Conservation (phyloP, 2,888 invertebrate genomes). For the Elgonia sp. region DNA sequence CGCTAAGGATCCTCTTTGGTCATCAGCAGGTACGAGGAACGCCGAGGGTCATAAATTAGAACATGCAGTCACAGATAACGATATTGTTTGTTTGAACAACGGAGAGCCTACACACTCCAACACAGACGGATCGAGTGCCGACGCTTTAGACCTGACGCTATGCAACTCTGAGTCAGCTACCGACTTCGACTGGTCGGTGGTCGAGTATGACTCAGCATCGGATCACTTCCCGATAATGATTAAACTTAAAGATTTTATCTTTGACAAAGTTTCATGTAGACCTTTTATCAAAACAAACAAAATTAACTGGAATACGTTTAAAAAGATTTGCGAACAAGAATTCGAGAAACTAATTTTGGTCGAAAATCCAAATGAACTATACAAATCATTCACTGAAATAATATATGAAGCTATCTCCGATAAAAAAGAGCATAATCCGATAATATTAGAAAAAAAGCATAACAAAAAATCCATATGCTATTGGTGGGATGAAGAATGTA, state of each 20-base stretch:
- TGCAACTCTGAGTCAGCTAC: not conserved
- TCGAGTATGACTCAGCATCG: constrained; percentile 13
- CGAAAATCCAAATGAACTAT: not conserved
- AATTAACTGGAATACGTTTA: constrained; percentile 4
- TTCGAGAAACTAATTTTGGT: not conserved
- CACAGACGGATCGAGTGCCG: constrained; percentile 4
- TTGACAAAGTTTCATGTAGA: not conserved
- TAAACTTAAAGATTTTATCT: not conserved
- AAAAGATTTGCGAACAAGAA: not conserved
- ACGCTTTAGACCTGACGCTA: constrained; percentile 1
- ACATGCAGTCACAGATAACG: not conserved
- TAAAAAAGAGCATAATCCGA: not conserved
- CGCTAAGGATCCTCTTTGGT: not conserved
- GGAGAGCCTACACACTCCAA: not conserved
- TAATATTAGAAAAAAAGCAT: not conserved
- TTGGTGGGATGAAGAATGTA: constrained; percentile 20
- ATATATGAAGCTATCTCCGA: not conserved
- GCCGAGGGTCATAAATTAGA: not conserved
- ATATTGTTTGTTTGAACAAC: constrained; percentile 10
- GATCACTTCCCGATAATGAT: constrained; percentile 30
- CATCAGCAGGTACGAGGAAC: not conserved
- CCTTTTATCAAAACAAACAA: not conserved
- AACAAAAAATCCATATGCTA: constrained; percentile 6
- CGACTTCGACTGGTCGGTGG: not conserved
- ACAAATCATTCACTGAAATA: not conserved